A percentile compares a stretch with the other conserved stretches of the same genome.
Evolutionary conservation across 2,113 vertebrate species (phyloP).

Genomic region (Lycaon pictus): DNA sequence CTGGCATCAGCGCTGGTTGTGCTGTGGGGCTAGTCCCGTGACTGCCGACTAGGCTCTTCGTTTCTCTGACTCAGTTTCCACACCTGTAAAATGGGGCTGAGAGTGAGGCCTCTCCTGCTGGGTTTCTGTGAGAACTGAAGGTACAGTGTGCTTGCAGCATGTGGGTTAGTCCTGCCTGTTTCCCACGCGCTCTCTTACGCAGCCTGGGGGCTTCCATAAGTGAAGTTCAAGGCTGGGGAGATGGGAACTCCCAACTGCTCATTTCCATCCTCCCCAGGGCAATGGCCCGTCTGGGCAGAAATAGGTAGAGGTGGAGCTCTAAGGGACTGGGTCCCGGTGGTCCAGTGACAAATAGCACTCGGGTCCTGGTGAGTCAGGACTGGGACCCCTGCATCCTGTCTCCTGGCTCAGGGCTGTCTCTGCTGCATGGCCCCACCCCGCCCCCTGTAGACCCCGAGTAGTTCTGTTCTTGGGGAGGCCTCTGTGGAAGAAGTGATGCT

Average conservation of each 20-base stretch:
- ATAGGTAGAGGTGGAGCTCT: neutral
- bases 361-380: neutral
- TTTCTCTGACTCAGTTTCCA: neutral
- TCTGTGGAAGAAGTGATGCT: neutral
- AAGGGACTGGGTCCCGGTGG: neutral
- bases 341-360: neutral
- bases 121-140: neutral
- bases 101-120: neutral
- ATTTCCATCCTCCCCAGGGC: neutral
- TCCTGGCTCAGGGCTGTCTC: neutral
- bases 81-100: neutral
- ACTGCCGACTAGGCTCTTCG: neutral
- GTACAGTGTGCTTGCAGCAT: neutral
- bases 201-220: neutral
- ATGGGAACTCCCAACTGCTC: neutral
- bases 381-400: neutral
- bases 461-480: neutral
- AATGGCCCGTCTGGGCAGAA: neutral
- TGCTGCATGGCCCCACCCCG: neutral
- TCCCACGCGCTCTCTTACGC: neutral
- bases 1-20: neutral
- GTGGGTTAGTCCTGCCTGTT: neutral
- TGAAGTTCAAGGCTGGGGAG: neutral
- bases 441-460: neutral
- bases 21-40: fast-evolving